Evolutionary conservation across 2,888 invertebrate genomes (phyloP).

Genomic region (Protophormia terraenovae): DNA sequence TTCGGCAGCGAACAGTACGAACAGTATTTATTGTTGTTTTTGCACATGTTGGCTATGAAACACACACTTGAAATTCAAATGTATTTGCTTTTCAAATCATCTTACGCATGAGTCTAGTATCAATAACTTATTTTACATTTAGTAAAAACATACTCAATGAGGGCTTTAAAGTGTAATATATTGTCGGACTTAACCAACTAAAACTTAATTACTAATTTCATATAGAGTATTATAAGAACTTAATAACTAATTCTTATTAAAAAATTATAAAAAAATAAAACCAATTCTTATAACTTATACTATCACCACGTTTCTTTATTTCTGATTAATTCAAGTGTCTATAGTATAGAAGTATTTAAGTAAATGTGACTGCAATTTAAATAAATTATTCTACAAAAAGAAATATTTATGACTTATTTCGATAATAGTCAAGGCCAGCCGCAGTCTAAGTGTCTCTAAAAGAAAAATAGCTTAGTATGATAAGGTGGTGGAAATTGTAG

Average conservation of each 20-base stretch:
- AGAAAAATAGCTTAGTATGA: background rate
- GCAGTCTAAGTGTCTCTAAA: background rate
- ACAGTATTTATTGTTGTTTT: too few species aligned
- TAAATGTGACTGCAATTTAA: background rate
- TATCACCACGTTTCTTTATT: background rate
- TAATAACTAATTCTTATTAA: background rate
- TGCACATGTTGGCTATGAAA: too few species aligned
- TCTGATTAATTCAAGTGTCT: background rate
- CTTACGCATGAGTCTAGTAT: too few species aligned
- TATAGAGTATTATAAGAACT: too few species aligned
- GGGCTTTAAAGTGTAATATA: too few species aligned
- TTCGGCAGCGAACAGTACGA: too few species aligned
- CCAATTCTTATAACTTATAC: background rate
- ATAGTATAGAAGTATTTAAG: background rate
- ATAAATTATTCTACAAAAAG: background rate
- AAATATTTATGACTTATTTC: background rate
- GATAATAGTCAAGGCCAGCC: background rate
- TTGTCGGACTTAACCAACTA: too few species aligned
- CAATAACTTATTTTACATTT: too few species aligned
- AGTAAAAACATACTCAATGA: too few species aligned
- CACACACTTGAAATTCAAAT: too few species aligned
- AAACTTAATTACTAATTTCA: too few species aligned
- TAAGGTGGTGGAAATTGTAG: background rate
- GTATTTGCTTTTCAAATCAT: too few species aligned
- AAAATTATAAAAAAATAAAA: background rate